A percentile compares a stretch with the other conserved stretches of the same genome.
Conservation (phyloP, 1,140 invertebrate genomes). For the Myzus persicae region DNA sequence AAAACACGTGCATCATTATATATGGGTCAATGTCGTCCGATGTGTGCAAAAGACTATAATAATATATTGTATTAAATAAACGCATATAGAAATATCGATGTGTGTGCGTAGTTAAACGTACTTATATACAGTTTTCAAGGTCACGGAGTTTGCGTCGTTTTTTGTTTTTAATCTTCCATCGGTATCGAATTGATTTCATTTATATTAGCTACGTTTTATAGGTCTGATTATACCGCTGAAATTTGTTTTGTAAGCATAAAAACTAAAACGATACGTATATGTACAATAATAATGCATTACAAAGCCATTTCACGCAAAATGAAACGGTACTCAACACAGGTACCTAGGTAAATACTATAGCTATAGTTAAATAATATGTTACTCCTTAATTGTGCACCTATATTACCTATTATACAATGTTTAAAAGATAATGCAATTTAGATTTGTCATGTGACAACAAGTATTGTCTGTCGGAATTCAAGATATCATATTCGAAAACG, state of each 20-base stretch:
- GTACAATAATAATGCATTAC: not conserved
- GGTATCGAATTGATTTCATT: not conserved
- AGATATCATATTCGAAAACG: not conserved
- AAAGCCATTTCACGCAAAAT: too few relatives aligned
- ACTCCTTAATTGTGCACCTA: too few relatives aligned
- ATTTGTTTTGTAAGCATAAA: not conserved
- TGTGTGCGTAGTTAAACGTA: not conserved
- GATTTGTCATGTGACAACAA: not conserved
- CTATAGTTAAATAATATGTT: too few relatives aligned
- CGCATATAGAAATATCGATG: not conserved
- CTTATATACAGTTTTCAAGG: not conserved
- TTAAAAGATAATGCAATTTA: not conserved
- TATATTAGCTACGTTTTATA: not conserved
- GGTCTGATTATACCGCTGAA: not conserved
- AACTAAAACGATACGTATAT: not conserved
- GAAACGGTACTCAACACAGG: too few relatives aligned
- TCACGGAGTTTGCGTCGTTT: not conserved
- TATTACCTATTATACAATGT: not conserved
- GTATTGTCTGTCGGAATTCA: not conserved
- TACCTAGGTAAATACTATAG: too few relatives aligned
- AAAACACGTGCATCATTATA: not conserved
- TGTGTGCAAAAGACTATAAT: not conserved
- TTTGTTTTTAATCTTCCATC: not conserved
- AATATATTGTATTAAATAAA: not conserved
- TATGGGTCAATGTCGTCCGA: not conserved